A percentile compares a stretch with the other conserved stretches of the same genome.
Conservation (phyloP, 2,797 vertebrate genomes). For the Chaetophractus vellerosus region DNA sequence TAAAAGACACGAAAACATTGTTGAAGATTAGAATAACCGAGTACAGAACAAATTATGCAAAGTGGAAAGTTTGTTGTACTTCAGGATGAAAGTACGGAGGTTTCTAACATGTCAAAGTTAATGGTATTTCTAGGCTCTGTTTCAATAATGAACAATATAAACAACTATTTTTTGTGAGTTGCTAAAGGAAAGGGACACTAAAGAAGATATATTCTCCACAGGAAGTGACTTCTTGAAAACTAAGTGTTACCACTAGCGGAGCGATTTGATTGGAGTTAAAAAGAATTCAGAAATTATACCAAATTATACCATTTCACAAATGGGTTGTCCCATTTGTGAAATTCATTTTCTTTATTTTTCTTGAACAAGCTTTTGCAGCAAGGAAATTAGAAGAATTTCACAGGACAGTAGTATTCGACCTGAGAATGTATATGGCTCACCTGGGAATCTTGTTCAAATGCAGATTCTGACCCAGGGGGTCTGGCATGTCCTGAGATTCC, state of each 20-base stretch:
- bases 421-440: accelerated
- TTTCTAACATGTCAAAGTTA: not conserved
- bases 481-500: not conserved
- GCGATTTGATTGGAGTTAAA: not conserved
- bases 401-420: not conserved
- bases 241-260: not conserved
- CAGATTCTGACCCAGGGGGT: not conserved
- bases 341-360: slow-evolving; percentile 51
- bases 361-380: not conserved
- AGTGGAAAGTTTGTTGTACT: not conserved
- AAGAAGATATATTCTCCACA: slow-evolving; percentile 1
- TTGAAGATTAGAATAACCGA: not conserved
- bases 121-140: not conserved
- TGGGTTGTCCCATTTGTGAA: not conserved
- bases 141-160: slow-evolving; percentile 19
- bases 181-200: not conserved
- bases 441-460: slow-evolving; percentile 38
- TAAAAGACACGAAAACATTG: not conserved
- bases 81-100: not conserved
- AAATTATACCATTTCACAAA: too few species aligned
- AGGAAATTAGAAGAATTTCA: slow-evolving; percentile 19
- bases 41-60: not conserved
- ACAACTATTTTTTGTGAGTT: slow-evolving; percentile 2
- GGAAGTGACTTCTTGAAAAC: slow-evolving; percentile 62
- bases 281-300: not conserved